Conservation (phyloP, 1,140 invertebrate genomes). For the Sycophila sp. region DNA sequence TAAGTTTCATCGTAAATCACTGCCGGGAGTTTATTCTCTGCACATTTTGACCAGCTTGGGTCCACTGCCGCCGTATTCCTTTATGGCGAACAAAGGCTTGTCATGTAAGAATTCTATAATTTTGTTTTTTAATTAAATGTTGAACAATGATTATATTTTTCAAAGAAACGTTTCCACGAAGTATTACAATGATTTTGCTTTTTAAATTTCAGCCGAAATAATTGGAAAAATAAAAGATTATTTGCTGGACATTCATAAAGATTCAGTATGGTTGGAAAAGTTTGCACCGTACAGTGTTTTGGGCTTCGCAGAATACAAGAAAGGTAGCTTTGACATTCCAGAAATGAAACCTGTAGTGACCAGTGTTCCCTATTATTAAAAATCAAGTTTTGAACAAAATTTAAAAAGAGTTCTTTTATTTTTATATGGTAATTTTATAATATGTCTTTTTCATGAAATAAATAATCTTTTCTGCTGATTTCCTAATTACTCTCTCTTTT, state of each 20-base stretch:
- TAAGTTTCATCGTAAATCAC: constrained; percentile 55
- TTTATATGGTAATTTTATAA: constrained; percentile 32
- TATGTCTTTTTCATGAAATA: no score
- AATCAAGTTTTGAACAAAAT: constrained; percentile 12
- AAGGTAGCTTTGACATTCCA: constrained; percentile 53
- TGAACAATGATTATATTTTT: not conserved
- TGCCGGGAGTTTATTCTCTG: constrained; percentile 63
- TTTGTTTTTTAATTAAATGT: constrained; percentile 2
- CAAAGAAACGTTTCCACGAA: not conserved
- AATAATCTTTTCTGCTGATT: no score
- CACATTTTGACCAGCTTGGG: constrained; percentile 66
- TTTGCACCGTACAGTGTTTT: constrained; percentile 45
- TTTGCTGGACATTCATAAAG: constrained; percentile 55
- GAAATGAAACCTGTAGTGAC: constrained; percentile 57
- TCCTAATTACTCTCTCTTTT: no score
- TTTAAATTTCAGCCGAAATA: constrained; percentile 49
- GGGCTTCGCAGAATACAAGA: constrained; percentile 54
- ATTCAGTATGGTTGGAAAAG: constrained; percentile 48
- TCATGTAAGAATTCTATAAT: constrained; percentile 53
- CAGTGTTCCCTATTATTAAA: constrained; percentile 63
- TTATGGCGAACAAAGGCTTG: constrained; percentile 65
- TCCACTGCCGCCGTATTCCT: constrained; percentile 68
- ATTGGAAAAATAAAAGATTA: constrained; percentile 57
- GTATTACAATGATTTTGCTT: not conserved
- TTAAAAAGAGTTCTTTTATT: constrained; percentile 2